phyloP scores from a whole-genome alignment of 2,888 invertebrate genomes.

The Cheilosia vulpina region DNA sequence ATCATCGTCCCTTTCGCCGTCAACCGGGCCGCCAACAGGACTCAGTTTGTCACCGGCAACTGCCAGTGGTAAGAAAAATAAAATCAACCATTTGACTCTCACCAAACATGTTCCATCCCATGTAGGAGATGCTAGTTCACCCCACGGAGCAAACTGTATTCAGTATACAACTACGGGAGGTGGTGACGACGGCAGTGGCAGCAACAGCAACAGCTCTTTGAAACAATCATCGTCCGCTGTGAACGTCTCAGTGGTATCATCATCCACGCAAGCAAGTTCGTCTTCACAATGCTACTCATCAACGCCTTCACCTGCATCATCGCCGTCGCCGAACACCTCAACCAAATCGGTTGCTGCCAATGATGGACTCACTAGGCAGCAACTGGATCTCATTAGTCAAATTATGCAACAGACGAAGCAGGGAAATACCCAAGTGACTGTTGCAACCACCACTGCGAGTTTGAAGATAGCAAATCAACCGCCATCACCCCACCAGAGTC shows the following conservation, averaged over 20 bases:
- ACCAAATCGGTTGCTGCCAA: constrained; percentile 83
- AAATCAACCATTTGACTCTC: not conserved
- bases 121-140: constrained; percentile 86
- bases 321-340: constrained; percentile 80
- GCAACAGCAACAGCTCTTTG: constrained; percentile 84
- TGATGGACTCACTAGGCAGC: constrained; percentile 89
- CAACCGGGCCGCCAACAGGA: constrained; percentile 81
- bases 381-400: constrained; percentile 90
- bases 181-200: constrained; percentile 81
- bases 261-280: constrained; percentile 66
- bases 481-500: constrained; percentile 79
- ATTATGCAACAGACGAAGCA: constrained; percentile 91
- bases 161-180: constrained; percentile 84
- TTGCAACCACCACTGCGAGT: constrained; percentile 78
- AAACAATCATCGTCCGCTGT: constrained; percentile 67
- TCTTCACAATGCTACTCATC: constrained; percentile 72
- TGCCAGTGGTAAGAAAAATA: constrained; percentile 80
- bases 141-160: constrained; percentile 86
- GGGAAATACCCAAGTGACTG: constrained; percentile 84
- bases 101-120: not conserved
- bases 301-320: constrained; percentile 80
- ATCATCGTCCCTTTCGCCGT: constrained; percentile 79
- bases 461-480: constrained; percentile 76
- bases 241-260: constrained; percentile 70
- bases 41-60: constrained; percentile 83